Conservation (phyloP, 2,888 invertebrate genomes). For the Patella caerulea region DNA sequence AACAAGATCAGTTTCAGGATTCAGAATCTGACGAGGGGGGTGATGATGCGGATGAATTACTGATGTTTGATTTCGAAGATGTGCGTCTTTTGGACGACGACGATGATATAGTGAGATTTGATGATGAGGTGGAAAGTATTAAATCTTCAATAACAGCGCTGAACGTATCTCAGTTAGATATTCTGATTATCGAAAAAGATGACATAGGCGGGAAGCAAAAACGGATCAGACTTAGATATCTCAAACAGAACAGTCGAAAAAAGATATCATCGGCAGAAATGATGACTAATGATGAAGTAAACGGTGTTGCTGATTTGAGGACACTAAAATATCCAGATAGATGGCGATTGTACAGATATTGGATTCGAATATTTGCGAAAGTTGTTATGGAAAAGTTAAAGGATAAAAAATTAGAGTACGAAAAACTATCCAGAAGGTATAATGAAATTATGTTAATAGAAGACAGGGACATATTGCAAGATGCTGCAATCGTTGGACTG, state of each 20-base stretch:
- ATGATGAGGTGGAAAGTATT: too few relatives aligned
- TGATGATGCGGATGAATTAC: background rate
- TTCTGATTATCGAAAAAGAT: too few relatives aligned
- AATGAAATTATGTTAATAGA: conserved; percentile 51
- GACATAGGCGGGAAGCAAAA: conserved; percentile 38
- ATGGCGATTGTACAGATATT: conserved; percentile 73
- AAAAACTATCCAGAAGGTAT: conserved; percentile 41
- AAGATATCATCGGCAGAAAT: conserved; percentile 37
- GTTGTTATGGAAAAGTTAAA: conserved; percentile 39
- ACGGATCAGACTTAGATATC: conserved; percentile 38
- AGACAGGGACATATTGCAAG: conserved; percentile 54
- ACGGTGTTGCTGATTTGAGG: conserved; percentile 49
- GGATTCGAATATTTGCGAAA: conserved; percentile 57
- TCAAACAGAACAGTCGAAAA: background rate
- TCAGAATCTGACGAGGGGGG: background rate
- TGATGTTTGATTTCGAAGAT: background rate
- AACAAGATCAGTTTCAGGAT: background rate
- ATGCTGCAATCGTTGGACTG: conserved; percentile 59
- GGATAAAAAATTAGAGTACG: conserved; percentile 47
- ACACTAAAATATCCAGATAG: conserved; percentile 58
- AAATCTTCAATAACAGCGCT: too few relatives aligned
- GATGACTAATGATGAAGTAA: conserved; percentile 51
- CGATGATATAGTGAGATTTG: background rate
- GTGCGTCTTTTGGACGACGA: background rate
- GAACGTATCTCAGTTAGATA: too few relatives aligned